Evolutionary conservation across 2,113 vertebrate genomes (phyloP).

Genomic region (Corythoichthys haematopterus): DNA sequence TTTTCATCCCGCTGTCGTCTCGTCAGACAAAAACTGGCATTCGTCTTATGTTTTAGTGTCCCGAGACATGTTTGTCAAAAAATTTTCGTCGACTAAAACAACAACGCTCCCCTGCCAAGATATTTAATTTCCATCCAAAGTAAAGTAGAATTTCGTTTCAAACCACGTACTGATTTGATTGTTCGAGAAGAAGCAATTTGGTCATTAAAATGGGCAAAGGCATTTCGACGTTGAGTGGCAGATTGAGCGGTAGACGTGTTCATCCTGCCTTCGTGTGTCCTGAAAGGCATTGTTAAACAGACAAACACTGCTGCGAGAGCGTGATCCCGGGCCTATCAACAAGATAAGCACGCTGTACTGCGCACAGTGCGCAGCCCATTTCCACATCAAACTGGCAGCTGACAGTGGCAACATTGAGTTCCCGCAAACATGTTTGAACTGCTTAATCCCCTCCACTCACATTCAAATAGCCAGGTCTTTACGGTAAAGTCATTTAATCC

Average conservation of each 20-base stretch:
- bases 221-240: not conserved
- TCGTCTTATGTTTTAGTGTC: no score
- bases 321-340: conserved; percentile 13
- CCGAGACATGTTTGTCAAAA: no score
- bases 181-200: conserved; percentile 7
- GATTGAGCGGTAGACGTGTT: conserved; percentile 1
- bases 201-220: not conserved
- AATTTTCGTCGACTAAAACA: no score
- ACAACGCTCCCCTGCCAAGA: no score
- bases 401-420: conserved; percentile 1
- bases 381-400: conserved; percentile 35
- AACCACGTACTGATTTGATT: not conserved
- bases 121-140: no score
- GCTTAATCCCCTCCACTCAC: not conserved
- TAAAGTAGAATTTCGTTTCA: not conserved
- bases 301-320: not conserved
- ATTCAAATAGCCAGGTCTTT: conserved; percentile 14
- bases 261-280: conserved; percentile 13
- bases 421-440: conserved; percentile 11
- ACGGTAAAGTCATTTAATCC: conserved; percentile 15
- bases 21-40: no score
- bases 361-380: not conserved
- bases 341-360: conserved; percentile 2
- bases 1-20: no score
- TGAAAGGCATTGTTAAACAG: conserved; percentile 13